Evolutionary conservation across 2,113 vertebrate species (phyloP), one percentile per base, ranked within the genome.

Genomic region (Archocentrus centrarchus): DNA sequence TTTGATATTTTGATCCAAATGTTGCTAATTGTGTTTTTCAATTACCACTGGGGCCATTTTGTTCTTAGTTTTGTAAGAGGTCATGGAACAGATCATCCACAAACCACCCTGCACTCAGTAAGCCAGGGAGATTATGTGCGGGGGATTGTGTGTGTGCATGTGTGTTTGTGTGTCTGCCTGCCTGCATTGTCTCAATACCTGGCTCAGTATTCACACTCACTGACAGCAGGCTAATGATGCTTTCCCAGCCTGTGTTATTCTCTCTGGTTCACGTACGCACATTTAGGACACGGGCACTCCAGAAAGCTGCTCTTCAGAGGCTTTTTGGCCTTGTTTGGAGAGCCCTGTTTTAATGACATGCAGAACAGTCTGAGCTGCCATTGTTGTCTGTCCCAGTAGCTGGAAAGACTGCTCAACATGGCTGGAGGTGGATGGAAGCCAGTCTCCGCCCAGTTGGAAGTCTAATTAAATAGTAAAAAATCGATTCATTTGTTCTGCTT

Each of bases 281-380:
- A 82, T 85, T 88, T 22, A 82, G 82, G 82, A 80, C 79, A 82
- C 77, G 50, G 30, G 39, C 64, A 64, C 79, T 62, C 39, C 37
- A 75, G 59, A 85, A 30, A 53, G 57, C 84, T 86, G 53, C 59
- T 66, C 80, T 87, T 79, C 30, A 80, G 82, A 84, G 47, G 81
- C 79, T 11, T 63, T 58, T 75, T 91, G 91, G 77, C 82, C 82
- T 86, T 82, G 57, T 86, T 88, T 77, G 6, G 60, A 63, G 20
- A 59, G 18, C 7, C 14, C n/a, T n/a, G 20, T 80, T 83, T 80
- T 80, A 82, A 87, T 80, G 55, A 58, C 32, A 68, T 18, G 4
- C 18, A 3, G 50, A 77, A 64, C 63, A 55, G 41, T 58, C 17
- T 32, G 76, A 66, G 18, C 58, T 83, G 70, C 20, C 44, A 64